Conservation (phyloP, 2,888 invertebrate species). For the Hirtodrosophila alboralis region DNA sequence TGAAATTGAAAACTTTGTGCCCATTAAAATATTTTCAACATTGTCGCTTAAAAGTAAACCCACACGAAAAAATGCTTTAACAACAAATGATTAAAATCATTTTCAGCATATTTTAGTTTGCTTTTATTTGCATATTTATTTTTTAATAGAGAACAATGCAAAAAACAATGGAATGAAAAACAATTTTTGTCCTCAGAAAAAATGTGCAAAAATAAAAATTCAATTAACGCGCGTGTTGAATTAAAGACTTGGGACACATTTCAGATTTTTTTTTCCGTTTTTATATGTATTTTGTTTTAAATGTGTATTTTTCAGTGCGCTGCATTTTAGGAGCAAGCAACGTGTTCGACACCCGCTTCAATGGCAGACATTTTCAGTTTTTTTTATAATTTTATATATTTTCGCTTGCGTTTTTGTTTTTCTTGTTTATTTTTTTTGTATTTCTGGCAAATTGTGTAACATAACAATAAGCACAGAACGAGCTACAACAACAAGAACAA, state of each 20-base stretch:
- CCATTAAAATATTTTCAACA: constrained; percentile 2
- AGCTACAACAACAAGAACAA: constrained; percentile 41
- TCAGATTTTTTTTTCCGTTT: constrained; percentile 33
- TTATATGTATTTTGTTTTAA: constrained; percentile 14
- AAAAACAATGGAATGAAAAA: constrained; percentile 33
- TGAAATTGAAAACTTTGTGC: constrained; percentile 2
- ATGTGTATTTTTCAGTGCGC: constrained; percentile 34
- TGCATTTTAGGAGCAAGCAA: constrained; percentile 8
- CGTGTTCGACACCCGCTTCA: constrained; percentile 40
- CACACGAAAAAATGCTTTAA: background rate
- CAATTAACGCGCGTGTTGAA: constrained; percentile 52
- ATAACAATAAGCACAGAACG: constrained; percentile 64
- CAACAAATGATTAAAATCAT: constrained; percentile 17
- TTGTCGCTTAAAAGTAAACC: constrained; percentile 8
- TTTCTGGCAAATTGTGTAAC: constrained; percentile 52
- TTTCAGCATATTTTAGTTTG: constrained; percentile 14
- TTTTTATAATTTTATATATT: constrained; percentile 13
- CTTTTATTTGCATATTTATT: constrained; percentile 7
- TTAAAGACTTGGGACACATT: constrained; percentile 59
- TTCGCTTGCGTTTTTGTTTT: constrained; percentile 12
- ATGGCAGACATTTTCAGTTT: constrained; percentile 25
- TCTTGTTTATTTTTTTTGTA: constrained; percentile 16
- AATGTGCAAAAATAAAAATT: constrained; percentile 55
- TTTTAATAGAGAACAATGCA: background rate
- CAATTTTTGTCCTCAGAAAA: constrained; percentile 42